Conservation (phyloP, 2,888 invertebrate genomes). For the Priocnemis perturbator region DNA sequence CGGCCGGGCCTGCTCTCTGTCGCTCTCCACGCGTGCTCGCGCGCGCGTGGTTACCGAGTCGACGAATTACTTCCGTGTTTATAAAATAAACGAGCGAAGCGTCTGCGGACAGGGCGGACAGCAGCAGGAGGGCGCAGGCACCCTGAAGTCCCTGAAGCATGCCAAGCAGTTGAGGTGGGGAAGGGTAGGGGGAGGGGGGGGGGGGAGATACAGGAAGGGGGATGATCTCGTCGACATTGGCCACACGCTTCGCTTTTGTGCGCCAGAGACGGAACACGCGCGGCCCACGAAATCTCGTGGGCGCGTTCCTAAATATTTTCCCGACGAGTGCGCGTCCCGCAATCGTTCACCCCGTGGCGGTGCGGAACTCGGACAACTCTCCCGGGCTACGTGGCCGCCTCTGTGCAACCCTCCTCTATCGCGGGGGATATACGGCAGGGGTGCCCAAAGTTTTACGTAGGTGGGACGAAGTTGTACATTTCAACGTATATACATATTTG, state of each 20-base stretch:
- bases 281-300: not conserved
- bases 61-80: slow-evolving; percentile 54
- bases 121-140: not conserved
- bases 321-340: not conserved
- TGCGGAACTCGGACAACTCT: too few relatives aligned
- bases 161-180: too few relatives aligned
- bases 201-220: too few relatives aligned
- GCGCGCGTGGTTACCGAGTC: too few relatives aligned
- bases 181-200: not conserved
- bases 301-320: slow-evolving; percentile 47
- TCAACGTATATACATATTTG: too few relatives aligned
- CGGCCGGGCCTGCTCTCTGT: too few relatives aligned
- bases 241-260: not conserved
- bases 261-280: not conserved
- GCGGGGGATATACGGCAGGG: too few relatives aligned
- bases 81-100: slow-evolving; percentile 47
- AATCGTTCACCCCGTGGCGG: not conserved
- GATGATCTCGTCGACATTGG: slow-evolving; percentile 1
- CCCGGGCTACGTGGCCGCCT: too few relatives aligned
- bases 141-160: too few relatives aligned
- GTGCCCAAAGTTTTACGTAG: too few relatives aligned
- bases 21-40: not conserved
- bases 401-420: too few relatives aligned
- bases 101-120: not conserved
- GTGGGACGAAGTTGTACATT: too few relatives aligned